Evolutionary conservation across 1,140 invertebrate genomes (phyloP).

Genomic region (Pectinophora gossypiella): DNA sequence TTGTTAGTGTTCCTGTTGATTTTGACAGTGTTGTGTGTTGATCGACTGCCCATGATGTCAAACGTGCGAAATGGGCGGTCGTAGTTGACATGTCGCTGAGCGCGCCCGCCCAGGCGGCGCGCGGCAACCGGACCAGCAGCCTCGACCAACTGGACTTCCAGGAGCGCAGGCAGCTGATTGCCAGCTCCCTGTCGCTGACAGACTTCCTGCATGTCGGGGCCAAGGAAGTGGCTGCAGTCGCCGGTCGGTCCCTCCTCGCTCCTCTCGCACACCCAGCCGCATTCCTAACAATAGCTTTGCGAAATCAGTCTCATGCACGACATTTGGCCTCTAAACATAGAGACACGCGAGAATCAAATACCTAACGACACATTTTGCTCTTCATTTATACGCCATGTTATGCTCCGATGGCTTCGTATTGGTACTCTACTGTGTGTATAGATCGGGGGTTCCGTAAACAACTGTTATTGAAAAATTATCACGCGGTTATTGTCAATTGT

Average conservation of each 20-base stretch:
- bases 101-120: constrained; percentile 68
- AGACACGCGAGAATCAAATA: neutral
- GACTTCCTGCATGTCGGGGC: constrained; percentile 88
- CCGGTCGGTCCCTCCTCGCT: constrained; percentile 54
- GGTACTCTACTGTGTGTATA: too few species aligned
- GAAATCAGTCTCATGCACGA: constrained; percentile 32
- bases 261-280: constrained; percentile 24
- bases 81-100: constrained; percentile 72
- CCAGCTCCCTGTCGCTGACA: constrained; percentile 88
- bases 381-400: too few species aligned
- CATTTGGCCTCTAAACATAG: constrained; percentile 15
- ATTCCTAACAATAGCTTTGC: constrained; percentile 55
- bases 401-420: too few species aligned
- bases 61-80: constrained; percentile 58
- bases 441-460: too few species aligned
- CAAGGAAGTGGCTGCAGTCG: constrained; percentile 77
- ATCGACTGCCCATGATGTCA: constrained; percentile 45
- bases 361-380: too few species aligned
- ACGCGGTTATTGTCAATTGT: too few species aligned
- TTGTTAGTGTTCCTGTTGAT: constrained; percentile 58
- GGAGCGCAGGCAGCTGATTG: constrained; percentile 91
- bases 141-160: constrained; percentile 94
- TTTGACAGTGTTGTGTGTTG: constrained; percentile 48
- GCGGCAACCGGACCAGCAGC: constrained; percentile 82
- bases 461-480: too few species aligned